phyloP scores from a whole-genome alignment of 1,140 invertebrate genomes.

The Calliopsis andreniformis region DNA sequence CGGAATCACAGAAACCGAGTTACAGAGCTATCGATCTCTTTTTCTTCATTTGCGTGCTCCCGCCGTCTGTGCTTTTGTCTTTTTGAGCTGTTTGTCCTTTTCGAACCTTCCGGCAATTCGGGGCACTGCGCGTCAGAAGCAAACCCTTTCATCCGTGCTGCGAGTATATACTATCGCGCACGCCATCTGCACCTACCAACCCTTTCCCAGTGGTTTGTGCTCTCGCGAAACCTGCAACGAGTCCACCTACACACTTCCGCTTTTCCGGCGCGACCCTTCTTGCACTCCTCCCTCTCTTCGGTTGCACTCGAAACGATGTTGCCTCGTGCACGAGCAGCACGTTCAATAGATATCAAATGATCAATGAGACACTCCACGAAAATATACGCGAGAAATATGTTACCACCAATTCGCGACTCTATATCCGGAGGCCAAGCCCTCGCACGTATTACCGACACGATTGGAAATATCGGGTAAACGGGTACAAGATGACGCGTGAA shows the following conservation, averaged over 20 bases:
- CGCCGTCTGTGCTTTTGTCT: slow-evolving; percentile 35
- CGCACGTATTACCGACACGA: neutral
- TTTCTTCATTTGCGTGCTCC: slow-evolving; percentile 47
- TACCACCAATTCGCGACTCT: neutral
- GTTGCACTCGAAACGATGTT: slow-evolving; percentile 39
- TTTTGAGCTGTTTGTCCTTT: slow-evolving; percentile 50
- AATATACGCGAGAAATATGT: slow-evolving; percentile 35
- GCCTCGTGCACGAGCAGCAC: slow-evolving; percentile 33
- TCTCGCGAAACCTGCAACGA: slow-evolving; percentile 2
- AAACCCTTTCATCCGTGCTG: slow-evolving; percentile 53
- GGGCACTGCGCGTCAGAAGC: slow-evolving; percentile 54
- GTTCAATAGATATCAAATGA: slow-evolving; percentile 52
- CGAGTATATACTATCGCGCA: slow-evolving; percentile 50
- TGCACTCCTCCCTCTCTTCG: neutral
- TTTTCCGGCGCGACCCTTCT: slow-evolving; percentile 29
- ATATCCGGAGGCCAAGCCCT: neutral
- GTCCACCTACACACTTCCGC: slow-evolving; percentile 20
- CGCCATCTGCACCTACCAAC: slow-evolving; percentile 54
- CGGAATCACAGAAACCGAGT: slow-evolving; percentile 15
- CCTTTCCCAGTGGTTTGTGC: slow-evolving; percentile 24
- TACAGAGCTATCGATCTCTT: slow-evolving; percentile 39
- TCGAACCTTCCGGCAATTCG: slow-evolving; percentile 55
- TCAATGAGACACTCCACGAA: slow-evolving; percentile 39
- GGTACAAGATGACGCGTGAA: neutral
- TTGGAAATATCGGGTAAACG: slow-evolving; percentile 3